These are phyloP conservation scores for Patiria miniata DNA, from an alignment of 35 echinoderm and acorn worm genomes.

Conservation along the genomic window DNA sequence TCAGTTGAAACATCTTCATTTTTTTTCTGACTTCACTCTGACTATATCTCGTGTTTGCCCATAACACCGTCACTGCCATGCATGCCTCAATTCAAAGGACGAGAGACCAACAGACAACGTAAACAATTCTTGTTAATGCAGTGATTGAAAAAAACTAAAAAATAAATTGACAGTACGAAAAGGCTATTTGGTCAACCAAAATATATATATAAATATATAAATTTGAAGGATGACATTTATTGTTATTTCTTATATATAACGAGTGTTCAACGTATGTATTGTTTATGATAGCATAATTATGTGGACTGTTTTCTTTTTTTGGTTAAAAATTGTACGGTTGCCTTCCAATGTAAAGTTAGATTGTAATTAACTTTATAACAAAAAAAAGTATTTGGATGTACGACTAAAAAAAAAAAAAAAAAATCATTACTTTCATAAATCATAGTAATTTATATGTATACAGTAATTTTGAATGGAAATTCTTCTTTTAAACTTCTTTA, in stretches of 20 bases:
- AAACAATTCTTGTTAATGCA: slow-evolving; percentile 31
- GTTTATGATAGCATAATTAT: not conserved
- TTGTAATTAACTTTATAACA: slow-evolving; percentile 25
- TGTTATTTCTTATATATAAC: slow-evolving; percentile 16
- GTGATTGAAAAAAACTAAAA: not conserved
- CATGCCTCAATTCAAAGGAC: not conserved
- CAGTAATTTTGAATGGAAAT: slow-evolving; percentile 15
- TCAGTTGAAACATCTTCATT: slow-evolving; percentile 1
- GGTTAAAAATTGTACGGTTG: slow-evolving; percentile 8
- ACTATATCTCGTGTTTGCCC: not conserved
- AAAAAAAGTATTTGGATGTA: slow-evolving; percentile 18
- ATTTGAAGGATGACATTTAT: not conserved
- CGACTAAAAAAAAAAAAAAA: slow-evolving; percentile 9
- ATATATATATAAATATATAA: no score
- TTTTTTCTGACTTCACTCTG: not conserved
- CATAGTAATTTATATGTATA: slow-evolving; percentile 32
- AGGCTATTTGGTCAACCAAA: no score
- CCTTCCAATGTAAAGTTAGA: slow-evolving; percentile 28
- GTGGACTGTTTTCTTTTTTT: slow-evolving; percentile 9
- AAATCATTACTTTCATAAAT: slow-evolving; percentile 27
- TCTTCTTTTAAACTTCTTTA: slow-evolving; percentile 12
- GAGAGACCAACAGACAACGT: not conserved
- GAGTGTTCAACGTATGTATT: slow-evolving; percentile 20
- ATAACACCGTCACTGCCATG: slow-evolving; percentile 26
- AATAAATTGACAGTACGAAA: no score